phyloP scores from a whole-genome alignment of 1,140 invertebrate genomes.

The Neuroterus valhalla region DNA sequence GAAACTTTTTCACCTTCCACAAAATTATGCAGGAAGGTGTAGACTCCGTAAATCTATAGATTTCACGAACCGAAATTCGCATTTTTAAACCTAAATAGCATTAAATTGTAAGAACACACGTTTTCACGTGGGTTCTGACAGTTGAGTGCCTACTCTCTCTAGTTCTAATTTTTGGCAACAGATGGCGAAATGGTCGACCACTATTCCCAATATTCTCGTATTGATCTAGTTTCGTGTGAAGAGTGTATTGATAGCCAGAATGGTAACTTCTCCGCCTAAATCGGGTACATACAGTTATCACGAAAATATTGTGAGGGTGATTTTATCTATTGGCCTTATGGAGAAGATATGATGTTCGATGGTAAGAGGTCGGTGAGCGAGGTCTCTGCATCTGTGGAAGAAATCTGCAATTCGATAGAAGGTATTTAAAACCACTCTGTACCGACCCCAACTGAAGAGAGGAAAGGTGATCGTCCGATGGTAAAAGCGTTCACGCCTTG shows the following conservation, averaged over 20 bases:
- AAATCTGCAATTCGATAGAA: conserved; percentile 45
- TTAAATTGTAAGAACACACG: too few species aligned
- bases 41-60: background rate
- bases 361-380: conserved; percentile 54
- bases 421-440: conserved; percentile 39
- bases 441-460: background rate
- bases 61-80: too few species aligned
- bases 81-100: too few species aligned
- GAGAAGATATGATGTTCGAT: conserved; percentile 46
- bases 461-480: background rate
- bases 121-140: too few species aligned
- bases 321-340: conserved; percentile 53
- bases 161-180: too few species aligned
- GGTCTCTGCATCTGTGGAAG: conserved; percentile 58
- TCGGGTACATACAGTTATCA: conserved; percentile 44
- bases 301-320: conserved; percentile 31
- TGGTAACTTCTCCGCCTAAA: conserved; percentile 58
- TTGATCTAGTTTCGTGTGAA: background rate
- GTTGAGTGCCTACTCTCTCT: too few species aligned
- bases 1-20: too few species aligned
- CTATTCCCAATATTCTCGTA: background rate
- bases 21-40: background rate
- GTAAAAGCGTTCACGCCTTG: background rate
- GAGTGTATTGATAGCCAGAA: background rate
- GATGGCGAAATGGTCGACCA: too few species aligned